phyloP scores from a whole-genome alignment of 2,797 vertebrate species.

The Arrhamphus sclerolepis region DNA sequence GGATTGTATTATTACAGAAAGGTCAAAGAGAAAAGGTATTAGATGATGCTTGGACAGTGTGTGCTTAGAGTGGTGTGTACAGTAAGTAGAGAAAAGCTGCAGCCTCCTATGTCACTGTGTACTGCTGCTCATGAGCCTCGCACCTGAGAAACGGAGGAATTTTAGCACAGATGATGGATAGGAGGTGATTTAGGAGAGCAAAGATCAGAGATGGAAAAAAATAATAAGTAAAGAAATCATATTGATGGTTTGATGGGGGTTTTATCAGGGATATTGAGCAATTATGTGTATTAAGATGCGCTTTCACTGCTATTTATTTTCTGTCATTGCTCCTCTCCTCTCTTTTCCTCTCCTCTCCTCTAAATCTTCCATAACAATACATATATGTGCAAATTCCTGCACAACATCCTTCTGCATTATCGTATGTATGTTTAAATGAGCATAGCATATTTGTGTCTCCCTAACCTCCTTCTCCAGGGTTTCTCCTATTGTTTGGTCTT shows the following conservation, averaged over 20 bases:
- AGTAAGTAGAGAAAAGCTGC: conserved; percentile 30
- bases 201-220: conserved; percentile 11
- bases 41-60: conserved; percentile 63
- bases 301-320: conserved; percentile 47
- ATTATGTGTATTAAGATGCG: conserved; percentile 49
- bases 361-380: conserved; percentile 24
- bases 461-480: conserved; percentile 17
- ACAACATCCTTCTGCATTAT: conserved; percentile 30
- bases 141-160: conserved; percentile 39
- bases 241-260: conserved; percentile 10
- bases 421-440: conserved; percentile 48
- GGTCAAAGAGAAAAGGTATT: conserved; percentile 31
- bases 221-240: conserved; percentile 22
- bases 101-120: conserved; percentile 35
- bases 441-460: conserved; percentile 26
- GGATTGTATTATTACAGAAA: conserved; percentile 27
- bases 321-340: conserved; percentile 30
- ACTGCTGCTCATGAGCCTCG: conserved; percentile 37
- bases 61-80: conserved; percentile 44
- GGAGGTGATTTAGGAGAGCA: conserved; percentile 1
- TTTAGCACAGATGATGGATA: conserved; percentile 46
- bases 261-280: conserved; percentile 39
- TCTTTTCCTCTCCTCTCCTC: conserved; percentile 14
- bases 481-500: conserved; percentile 40
- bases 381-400: conserved; percentile 33